Evolutionary conservation across 2,113 vertebrate species (phyloP).

Genomic region (Lichenostomus cassidix): DNA sequence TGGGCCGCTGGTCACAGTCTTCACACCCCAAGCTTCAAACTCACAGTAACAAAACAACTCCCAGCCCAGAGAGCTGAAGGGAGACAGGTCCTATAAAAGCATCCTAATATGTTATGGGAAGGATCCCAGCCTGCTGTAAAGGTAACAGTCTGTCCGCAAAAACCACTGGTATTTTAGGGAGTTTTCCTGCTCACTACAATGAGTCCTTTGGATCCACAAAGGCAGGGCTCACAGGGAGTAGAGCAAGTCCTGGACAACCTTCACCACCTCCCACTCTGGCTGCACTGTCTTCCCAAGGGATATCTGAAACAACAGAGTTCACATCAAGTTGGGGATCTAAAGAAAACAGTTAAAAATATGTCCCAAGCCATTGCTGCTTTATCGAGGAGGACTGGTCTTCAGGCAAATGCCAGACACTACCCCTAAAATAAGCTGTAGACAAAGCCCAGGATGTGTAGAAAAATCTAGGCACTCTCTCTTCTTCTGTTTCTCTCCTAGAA

Average conservation of each 20-base stretch:
- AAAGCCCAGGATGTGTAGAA: background rate
- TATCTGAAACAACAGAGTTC: background rate
- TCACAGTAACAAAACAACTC: constrained; percentile 17
- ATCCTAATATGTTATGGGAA: background rate
- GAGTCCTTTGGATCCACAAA: background rate
- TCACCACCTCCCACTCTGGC: background rate
- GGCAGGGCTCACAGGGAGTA: background rate
- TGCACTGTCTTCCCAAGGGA: background rate
- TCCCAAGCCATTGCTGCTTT: background rate
- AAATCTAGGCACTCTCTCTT: background rate
- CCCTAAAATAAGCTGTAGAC: background rate
- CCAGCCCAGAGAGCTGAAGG: background rate
- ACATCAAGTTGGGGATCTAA: background rate
- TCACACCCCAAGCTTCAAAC: background rate
- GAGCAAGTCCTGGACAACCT: background rate
- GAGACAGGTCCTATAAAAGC: background rate
- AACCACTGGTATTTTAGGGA: constrained; percentile 24
- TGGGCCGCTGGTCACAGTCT: background rate
- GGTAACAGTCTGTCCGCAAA: background rate
- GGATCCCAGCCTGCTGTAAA: background rate
- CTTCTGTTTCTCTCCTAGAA: background rate
- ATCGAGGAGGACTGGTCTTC: background rate
- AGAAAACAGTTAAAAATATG: background rate
- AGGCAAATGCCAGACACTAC: background rate
- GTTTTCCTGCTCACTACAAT: background rate